phyloP scores from a whole-genome alignment of 2,113 vertebrate species.

The Lasiurus cinereus region DNA sequence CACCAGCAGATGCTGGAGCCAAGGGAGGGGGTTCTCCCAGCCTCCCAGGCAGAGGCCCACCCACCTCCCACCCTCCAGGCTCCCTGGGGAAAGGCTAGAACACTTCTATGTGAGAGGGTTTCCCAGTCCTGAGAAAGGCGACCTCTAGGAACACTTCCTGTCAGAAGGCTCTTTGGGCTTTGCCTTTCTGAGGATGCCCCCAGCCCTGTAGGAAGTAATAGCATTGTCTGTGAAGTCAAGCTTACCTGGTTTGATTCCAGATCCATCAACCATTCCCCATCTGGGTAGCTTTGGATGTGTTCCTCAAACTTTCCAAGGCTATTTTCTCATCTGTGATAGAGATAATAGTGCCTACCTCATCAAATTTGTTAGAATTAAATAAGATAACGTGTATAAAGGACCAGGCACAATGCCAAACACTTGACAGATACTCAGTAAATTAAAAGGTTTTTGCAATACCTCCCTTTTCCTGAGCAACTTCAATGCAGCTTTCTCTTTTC shows the following conservation, averaged over 20 bases:
- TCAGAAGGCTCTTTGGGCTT: background rate
- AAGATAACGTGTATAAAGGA: background rate
- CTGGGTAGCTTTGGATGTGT: background rate
- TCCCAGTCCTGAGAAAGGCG: background rate
- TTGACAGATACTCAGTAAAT: background rate
- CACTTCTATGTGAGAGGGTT: background rate
- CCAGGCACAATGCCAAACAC: background rate
- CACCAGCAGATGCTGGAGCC: conserved; percentile 71
- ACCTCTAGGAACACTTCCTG: background rate
- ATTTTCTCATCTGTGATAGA: conserved; percentile 11
- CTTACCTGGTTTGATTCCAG: background rate
- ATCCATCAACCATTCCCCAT: background rate
- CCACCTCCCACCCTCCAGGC: background rate
- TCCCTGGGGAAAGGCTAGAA: conserved; percentile 12
- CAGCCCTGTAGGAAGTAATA: background rate
- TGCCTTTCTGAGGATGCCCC: conserved; percentile 8
- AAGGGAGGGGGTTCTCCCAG: conserved; percentile 35
- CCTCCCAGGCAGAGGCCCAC: background rate
- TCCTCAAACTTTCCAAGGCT: conserved; percentile 13
- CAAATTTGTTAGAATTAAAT: conserved; percentile 37
- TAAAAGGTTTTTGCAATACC: background rate
- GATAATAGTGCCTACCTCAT: background rate
- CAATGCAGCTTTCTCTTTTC: background rate
- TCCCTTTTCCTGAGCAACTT: background rate
- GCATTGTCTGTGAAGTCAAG: background rate